phyloP scores from a whole-genome alignment of 2,888 invertebrate genomes.

The Hypena proboscidalis region DNA sequence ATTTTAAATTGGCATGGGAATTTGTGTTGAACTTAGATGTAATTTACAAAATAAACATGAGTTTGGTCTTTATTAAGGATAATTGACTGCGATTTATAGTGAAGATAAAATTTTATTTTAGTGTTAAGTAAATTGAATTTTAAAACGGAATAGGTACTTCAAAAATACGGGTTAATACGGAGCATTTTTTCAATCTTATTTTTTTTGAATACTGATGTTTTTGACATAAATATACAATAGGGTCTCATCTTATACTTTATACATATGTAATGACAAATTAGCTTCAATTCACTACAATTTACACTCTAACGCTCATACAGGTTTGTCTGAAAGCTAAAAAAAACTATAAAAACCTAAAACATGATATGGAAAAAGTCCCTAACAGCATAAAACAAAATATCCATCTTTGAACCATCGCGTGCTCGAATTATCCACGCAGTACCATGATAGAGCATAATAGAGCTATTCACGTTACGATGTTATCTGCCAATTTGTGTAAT shows the following conservation, averaged over 20 bases:
- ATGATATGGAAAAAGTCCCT: slow-evolving; percentile 4
- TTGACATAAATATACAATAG: background rate
- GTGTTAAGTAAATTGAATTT: too few relatives aligned
- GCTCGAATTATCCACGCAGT: slow-evolving; percentile 30
- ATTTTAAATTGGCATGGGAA: slow-evolving; percentile 30
- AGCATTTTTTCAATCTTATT: too few relatives aligned
- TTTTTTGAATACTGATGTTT: too few relatives aligned
- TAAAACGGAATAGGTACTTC: too few relatives aligned
- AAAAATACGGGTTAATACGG: too few relatives aligned
- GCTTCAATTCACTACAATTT: too few relatives aligned
- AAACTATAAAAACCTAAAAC: too few relatives aligned
- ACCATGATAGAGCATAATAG: slow-evolving; percentile 28
- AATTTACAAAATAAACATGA: slow-evolving; percentile 13
- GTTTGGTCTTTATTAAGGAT: background rate
- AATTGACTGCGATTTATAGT: slow-evolving; percentile 2
- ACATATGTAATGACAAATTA: too few relatives aligned
- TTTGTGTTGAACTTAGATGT: background rate
- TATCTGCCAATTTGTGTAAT: slow-evolving; percentile 30
- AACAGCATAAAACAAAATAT: slow-evolving; percentile 15
- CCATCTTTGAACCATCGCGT: slow-evolving; percentile 17
- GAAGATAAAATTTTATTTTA: background rate
- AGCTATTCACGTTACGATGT: slow-evolving; percentile 31
- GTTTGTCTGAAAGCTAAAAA: too few relatives aligned
- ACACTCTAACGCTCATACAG: too few relatives aligned
- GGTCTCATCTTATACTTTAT: too few relatives aligned